Base-by-base conservation (phyloP, 2,888 invertebrate genomes). In the Macropis europaea region DNA sequence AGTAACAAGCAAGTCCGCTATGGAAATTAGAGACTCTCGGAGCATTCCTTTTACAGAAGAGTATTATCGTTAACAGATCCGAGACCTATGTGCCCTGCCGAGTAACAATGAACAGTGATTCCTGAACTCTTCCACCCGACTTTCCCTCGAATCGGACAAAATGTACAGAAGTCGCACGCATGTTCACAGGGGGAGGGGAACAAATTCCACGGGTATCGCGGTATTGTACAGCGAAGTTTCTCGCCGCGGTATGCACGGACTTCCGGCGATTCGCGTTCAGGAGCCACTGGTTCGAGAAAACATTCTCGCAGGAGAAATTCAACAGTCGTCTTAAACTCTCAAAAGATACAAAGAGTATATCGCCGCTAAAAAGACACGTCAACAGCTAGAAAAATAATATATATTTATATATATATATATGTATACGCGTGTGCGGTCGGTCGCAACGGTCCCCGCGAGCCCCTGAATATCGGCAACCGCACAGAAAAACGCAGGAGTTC, bases 311-410 rank as follows among this genome's bases (percentile, higher is more conserved):
- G 24, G 69, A 57, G 40, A 67, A 56, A 67, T 66, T 52, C 26
- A 69, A 69, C 67, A 57, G 22, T 48, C 50, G 9, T 17, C 43
- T 57, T 67, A 69, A 69, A 67, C 69, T 69, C 52, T 69, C 36
- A 52, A 52, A 62, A 17, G n/a, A n/a, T n/a, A 34, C 38, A 26
- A 40, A 67, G 63, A 67, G 43, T 40, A 67, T 69, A 67, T 52
- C 67, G 26, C 26, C 22, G 48, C 28, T 57, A 45, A 45, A 45
- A 61, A 13, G n/a, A 26, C 28, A 9, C 26, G 17, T n/a, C 57
- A 67, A 69, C 67, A 34, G 36, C 57, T 67, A 69, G 6, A 57
- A 66, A 69, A 57, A 69, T 57, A 57, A 67, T 40, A 47, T 26
- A 11, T n/a, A n/a, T n/a, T n/a, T n/a, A n/a, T n/a, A n/a, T n/a